phyloP scores from a whole-genome alignment of 2,113 vertebrate species.

The Rousettus leschenaultii region DNA sequence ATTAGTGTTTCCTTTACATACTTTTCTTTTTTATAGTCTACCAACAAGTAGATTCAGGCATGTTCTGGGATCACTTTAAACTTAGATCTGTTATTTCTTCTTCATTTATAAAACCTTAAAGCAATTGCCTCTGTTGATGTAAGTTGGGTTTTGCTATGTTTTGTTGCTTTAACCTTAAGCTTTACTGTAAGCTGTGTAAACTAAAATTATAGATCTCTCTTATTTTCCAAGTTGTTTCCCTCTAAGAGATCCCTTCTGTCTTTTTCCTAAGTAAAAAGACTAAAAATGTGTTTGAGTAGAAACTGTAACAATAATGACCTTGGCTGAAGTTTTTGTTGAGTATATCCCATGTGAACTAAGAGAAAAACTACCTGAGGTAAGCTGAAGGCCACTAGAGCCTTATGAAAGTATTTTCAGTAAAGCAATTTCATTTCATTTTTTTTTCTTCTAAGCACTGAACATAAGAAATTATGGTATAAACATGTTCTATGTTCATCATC shows the following conservation, averaged over 20 bases:
- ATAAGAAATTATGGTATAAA: constrained; percentile 5
- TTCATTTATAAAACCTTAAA: constrained; percentile 60
- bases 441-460: not conserved
- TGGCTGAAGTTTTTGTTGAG: constrained; percentile 59
- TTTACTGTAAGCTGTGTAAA: constrained; percentile 57
- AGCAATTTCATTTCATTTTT: not conserved
- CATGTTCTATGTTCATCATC: not conserved
- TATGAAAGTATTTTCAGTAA: constrained; percentile 47
- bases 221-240: constrained; percentile 67
- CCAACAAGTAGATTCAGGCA: not conserved
- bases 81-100: constrained; percentile 6
- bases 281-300: constrained; percentile 64
- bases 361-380: constrained; percentile 62
- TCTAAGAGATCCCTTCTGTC: constrained; percentile 60
- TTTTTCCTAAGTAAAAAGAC: constrained; percentile 52
- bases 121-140: constrained; percentile 13
- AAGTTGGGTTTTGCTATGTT: constrained; percentile 60
- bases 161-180: constrained; percentile 71
- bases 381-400: constrained; percentile 51
- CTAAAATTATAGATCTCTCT: constrained; percentile 63
- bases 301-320: constrained; percentile 60
- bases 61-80: constrained; percentile 35
- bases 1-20: constrained; percentile 36
- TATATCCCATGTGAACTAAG: not conserved
- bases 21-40: constrained; percentile 11